phyloP scores from a whole-genome alignment of 2,797 vertebrate genomes.

The Morus bassanus region DNA sequence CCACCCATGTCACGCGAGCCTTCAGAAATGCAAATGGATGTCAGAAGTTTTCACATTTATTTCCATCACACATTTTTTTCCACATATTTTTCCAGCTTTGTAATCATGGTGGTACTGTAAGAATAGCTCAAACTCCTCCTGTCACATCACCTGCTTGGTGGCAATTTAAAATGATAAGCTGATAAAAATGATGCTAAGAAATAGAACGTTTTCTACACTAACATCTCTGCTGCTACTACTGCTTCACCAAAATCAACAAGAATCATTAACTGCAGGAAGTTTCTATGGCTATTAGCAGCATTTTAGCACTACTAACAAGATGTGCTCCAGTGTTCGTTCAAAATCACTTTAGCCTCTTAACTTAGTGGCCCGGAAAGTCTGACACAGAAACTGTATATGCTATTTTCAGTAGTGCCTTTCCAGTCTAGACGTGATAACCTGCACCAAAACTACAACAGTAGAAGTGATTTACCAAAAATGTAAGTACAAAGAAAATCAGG shows the following conservation, averaged over 20 bases:
- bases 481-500: neutral
- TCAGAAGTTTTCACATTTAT: neutral
- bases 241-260: neutral
- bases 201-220: neutral
- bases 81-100: neutral
- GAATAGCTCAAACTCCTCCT: neutral
- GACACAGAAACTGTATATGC: neutral
- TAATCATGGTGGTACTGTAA: neutral
- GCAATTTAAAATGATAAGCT: conserved; percentile 17
- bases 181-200: neutral
- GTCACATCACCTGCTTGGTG: neutral
- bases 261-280: neutral
- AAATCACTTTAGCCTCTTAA: neutral
- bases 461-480: neutral
- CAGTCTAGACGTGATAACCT: neutral
- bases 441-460: neutral
- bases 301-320: neutral
- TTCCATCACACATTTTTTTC: neutral
- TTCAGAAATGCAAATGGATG: conserved; percentile 17
- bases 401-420: neutral
- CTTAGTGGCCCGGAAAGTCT: neutral
- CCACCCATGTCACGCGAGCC: neutral
- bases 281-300: neutral
- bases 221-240: neutral
- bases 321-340: neutral